Base-by-base conservation (phyloP, 2,113 vertebrate species). In the Ivindomyrus marchei region DNA sequence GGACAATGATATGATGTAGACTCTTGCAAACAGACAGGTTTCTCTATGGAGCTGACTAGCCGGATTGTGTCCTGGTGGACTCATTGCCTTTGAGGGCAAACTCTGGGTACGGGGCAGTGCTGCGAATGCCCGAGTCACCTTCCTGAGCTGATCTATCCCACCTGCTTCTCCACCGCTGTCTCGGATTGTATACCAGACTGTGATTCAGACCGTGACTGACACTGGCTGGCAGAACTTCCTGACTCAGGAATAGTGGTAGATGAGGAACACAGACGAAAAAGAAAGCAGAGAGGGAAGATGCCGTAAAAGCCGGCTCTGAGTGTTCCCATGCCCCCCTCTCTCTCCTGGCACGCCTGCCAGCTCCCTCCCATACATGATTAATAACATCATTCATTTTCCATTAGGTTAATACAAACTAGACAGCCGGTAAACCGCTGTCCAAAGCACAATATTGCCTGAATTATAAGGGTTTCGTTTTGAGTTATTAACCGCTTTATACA, bases 301-400 rank as follows among this genome's bases (percentile, higher is more conserved):
- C 46, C 80, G 84, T 90, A 31, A 83, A 42, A 27, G 46, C 46
- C 56, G 27, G 8, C 36, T 89, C 66, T 36, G 45, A 36, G 24
- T 21, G 46, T 49, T 89, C 46, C 86, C 19, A 52, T 66, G 21
- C 53, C 87, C 45, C 47, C 88, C 31, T 36, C n/a, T 21, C 86
- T 87, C 45, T 91, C 53, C 66, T 87, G 90, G 91, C 89, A 87
- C 84, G 53, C 66, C 74, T 70, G 53, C 70, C 90, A 89, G 53
- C 87, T 9, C 88, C 77, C 56, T 91, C 89, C 89, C 45, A 62
- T 31, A 70, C 90, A 92, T 92, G 91, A 93, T 89, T 89, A 91
- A 93, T 90, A 87, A 42, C 70, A 90, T 91, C 74, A 93, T 83
- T 91, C 91, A 92, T 94, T 94, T 93, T 93, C 93, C 94, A 92